Base-by-base conservation (phyloP, 2,888 invertebrate species). In the Ochropleura plecta region DNA sequence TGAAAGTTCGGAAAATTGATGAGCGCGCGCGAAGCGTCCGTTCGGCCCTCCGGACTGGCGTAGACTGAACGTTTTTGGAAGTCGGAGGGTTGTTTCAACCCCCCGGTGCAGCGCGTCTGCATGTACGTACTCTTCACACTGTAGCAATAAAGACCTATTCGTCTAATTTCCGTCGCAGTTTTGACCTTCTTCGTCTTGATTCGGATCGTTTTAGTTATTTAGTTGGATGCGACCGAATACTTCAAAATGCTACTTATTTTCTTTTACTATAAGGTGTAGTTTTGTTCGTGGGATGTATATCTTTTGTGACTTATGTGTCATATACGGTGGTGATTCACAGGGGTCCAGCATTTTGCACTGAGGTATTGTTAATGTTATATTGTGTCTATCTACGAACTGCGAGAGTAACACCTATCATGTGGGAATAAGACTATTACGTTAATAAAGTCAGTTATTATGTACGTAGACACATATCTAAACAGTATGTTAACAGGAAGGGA, bases 171-270 rank as follows among this genome's bases (percentile, higher is more conserved):
- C 89, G 88, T 79, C 88, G 86, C 89, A 88, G 86, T 90, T 92
- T 91, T 92, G 91, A 91, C 92, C 92, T 93, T 93, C 89, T 90
- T 88, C 85, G 85, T 82, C 86, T 88, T 86, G 86, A 88, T 88
- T 88, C 86, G 80, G 86, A 89, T 82, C 88, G 87, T 89, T 88
- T 89, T 89, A 88, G 84, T 86, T 85, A 88, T 87, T 89, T 88
- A 86, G 81, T 82, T 85, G 79, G 81, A 80, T 79, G 70, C 60
- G 3, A 68, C 16, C 30, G 8, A 44, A 20, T 42, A 30, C 3
- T 66, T 20, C n/a, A 16, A 76, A 74, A 68, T 59, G 16, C n/a
- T 8, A 79, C 81, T 81, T 70, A 66, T 70, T 78, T 2, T 18
- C 46, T 9, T 57, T 2, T 0, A 3, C 1, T 0, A n/a, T 76